Conservation (phyloP, 2,113 vertebrate genomes). For the Haemorhous mexicanus region DNA sequence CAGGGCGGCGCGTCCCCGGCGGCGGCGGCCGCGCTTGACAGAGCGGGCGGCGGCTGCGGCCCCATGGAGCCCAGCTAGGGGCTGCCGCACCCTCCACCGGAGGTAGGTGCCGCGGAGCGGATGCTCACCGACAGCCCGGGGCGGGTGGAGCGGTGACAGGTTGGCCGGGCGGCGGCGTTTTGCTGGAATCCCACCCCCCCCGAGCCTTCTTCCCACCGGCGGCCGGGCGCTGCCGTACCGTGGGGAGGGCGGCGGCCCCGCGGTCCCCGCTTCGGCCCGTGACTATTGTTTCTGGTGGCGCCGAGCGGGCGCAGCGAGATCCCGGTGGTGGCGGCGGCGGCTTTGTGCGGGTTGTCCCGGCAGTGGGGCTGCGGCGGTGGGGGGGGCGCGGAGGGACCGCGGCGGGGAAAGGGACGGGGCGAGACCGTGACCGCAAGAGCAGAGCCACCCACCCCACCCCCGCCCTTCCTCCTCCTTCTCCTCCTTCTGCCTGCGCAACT, state of each 20-base stretch:
- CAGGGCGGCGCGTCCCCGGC: no score
- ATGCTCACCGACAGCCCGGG: no score
- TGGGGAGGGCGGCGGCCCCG: not conserved
- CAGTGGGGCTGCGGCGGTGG: not conserved
- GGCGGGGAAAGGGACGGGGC: not conserved
- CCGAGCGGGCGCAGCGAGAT: not conserved
- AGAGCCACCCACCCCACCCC: not conserved
- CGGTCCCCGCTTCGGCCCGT: not conserved
- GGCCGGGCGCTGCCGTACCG: not conserved
- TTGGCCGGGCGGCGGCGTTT: no score
- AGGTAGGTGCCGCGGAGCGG: no score
- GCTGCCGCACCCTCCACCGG: no score
- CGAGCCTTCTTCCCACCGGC: not conserved
- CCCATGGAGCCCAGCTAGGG: no score
- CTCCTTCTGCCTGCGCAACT: constrained; percentile 7
- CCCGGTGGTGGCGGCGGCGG: no score
- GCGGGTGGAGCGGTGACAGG: no score
- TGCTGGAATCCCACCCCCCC: no score
- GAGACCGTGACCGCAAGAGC: not conserved
- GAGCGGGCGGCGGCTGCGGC: no score
- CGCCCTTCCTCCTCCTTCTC: not conserved
- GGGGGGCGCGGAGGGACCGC: not conserved
- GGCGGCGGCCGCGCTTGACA: no score
- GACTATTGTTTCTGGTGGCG: not conserved
- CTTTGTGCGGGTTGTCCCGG: not conserved